A percentile compares a stretch with the other conserved stretches of the same genome.
Conservation (phyloP, 1,140 invertebrate genomes). For the Coelopa frigida region DNA sequence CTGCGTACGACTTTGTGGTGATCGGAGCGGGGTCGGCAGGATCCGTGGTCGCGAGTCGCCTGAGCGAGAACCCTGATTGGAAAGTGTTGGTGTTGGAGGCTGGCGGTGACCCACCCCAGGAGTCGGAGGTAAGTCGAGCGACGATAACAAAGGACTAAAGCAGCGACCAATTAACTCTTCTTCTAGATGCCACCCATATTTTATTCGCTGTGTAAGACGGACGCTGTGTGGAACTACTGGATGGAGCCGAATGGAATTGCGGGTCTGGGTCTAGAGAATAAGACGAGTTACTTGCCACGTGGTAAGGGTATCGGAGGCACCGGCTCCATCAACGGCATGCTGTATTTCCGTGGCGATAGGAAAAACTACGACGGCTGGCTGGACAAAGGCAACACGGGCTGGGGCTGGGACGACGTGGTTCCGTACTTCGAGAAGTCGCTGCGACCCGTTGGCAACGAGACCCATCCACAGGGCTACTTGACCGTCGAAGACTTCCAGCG, state of each 20-base stretch:
- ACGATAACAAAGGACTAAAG: neutral
- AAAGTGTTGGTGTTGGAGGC: slow-evolving; percentile 76
- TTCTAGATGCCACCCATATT: slow-evolving; percentile 50
- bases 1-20: slow-evolving; percentile 65
- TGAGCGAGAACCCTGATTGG: slow-evolving; percentile 63
- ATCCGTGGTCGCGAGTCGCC: slow-evolving; percentile 68
- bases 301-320: slow-evolving; percentile 76
- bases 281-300: slow-evolving; percentile 63
- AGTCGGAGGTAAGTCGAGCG: slow-evolving; percentile 35
- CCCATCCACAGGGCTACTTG: slow-evolving; percentile 44
- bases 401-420: slow-evolving; percentile 69
- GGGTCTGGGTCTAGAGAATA: slow-evolving; percentile 55
- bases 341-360: slow-evolving; percentile 78
- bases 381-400: slow-evolving; percentile 61
- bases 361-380: slow-evolving; percentile 80
- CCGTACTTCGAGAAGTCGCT: slow-evolving; percentile 51
- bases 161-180: slow-evolving; percentile 6
- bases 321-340: slow-evolving; percentile 80
- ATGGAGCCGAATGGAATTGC: slow-evolving; percentile 62
- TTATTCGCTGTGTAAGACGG: slow-evolving; percentile 44
- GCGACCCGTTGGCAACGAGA: neutral
- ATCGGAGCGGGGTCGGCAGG: slow-evolving; percentile 81
- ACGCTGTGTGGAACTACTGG: slow-evolving; percentile 60
- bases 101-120: slow-evolving; percentile 62
- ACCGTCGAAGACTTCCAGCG: slow-evolving; percentile 47